Conservation (phyloP, 2,888 invertebrate species). For the Chironomus tentans region DNA sequence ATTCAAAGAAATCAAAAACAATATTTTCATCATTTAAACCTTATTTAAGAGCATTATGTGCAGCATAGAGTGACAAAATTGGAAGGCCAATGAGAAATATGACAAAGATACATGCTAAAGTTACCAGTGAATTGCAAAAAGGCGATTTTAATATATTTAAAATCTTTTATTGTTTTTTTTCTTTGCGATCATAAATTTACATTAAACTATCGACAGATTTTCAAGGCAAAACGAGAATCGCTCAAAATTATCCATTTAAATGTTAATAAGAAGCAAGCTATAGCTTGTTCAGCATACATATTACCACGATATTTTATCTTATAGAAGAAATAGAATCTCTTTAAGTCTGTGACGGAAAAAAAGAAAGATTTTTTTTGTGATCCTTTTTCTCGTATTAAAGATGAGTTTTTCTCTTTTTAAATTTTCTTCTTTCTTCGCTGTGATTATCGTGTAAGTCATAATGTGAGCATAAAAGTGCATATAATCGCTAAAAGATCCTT, state of each 20-base stretch:
- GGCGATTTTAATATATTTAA: not conserved
- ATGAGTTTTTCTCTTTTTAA: not conserved
- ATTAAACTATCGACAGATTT: not conserved
- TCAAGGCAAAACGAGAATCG: slow-evolving; percentile 12
- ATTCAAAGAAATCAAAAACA: not conserved
- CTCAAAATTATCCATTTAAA: slow-evolving; percentile 1
- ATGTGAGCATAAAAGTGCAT: not conserved
- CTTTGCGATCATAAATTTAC: slow-evolving; percentile 19
- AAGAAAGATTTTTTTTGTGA: not conserved
- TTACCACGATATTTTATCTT: not conserved
- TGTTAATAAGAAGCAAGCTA: not conserved
- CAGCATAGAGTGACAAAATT: not conserved
- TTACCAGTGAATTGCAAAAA: not conserved
- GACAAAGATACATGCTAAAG: not conserved
- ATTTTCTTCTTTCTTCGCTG: not conserved
- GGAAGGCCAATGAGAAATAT: not conserved
- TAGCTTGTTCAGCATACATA: not conserved
- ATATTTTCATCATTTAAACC: not conserved
- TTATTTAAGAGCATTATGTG: not conserved
- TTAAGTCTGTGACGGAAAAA: not conserved
- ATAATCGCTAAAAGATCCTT: not conserved
- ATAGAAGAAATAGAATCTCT: not conserved
- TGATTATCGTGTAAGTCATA: not conserved
- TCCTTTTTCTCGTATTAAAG: not conserved
- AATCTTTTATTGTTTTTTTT: slow-evolving; percentile 19